Percentiles rank a stretch among this genome's conserved stretches.
Conservation (phyloP, 2,888 invertebrate species). For the Tridacna crocea region DNA sequence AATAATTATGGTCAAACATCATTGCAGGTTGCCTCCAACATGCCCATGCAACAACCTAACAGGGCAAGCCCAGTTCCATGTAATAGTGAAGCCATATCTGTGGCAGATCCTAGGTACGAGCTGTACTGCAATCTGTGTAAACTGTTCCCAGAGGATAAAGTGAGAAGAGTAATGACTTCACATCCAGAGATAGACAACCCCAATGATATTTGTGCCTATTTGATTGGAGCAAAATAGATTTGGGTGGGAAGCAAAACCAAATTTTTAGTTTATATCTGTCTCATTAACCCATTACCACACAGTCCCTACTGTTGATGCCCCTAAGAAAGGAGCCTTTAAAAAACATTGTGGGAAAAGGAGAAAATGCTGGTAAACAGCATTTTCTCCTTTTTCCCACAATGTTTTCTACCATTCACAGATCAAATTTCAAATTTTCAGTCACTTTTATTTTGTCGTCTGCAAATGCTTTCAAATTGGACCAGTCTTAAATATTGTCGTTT, state of each 20-base stretch:
- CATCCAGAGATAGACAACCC: slow-evolving; percentile 96
- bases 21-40: background rate
- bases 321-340: background rate
- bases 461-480: no score
- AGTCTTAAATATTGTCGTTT: background rate
- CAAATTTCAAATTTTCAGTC: no score
- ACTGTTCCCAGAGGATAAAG: slow-evolving; percentile 95
- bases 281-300: no score
- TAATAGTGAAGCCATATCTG: slow-evolving; percentile 63
- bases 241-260: background rate
- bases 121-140: slow-evolving; percentile 95
- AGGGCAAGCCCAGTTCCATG: slow-evolving; percentile 22
- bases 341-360: slow-evolving; percentile 3
- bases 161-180: slow-evolving; percentile 93
- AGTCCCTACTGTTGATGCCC: no score
- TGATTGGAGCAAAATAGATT: slow-evolving; percentile 54
- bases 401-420: background rate
- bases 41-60: background rate
- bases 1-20: background rate
- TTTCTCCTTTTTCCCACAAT: slow-evolving; percentile 5
- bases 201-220: slow-evolving; percentile 86
- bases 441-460: no score
- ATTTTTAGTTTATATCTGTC: background rate
- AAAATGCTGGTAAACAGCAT: background rate
- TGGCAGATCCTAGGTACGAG: slow-evolving; percentile 89